Percentiles rank a stretch among this genome's conserved stretches.
These are phyloP conservation scores for Zaprionus nigranus DNA, from an alignment of 1,140 invertebrate species.

Conservation along the genomic window DNA sequence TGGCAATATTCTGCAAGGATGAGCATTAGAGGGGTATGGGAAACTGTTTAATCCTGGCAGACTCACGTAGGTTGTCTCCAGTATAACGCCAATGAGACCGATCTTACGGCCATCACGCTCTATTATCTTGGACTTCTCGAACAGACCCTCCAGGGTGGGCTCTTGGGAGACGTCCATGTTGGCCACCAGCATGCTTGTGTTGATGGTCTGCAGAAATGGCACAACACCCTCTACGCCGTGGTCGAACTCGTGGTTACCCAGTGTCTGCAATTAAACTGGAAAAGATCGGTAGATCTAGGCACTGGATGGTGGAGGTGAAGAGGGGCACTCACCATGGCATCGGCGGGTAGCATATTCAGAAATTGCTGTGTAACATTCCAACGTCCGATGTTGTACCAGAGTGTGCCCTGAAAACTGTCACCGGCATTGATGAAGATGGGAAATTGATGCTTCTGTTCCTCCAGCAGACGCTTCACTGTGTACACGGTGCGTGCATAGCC, in stretches of 20 bases:
- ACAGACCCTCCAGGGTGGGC: slow-evolving; percentile 87
- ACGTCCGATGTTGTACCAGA: slow-evolving; percentile 92
- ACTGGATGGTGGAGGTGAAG: not conserved
- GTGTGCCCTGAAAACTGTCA: slow-evolving; percentile 94
- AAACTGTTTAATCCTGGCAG: not conserved
- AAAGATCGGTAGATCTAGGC: too few relatives aligned
- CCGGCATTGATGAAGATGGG: slow-evolving; percentile 92
- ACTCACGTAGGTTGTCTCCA: slow-evolving; percentile 89
- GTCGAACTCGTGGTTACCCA: slow-evolving; percentile 97
- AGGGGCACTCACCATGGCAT: slow-evolving; percentile 89
- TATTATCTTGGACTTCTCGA: slow-evolving; percentile 87
- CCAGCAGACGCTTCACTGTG: slow-evolving; percentile 85
- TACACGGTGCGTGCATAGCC: slow-evolving; percentile 90
- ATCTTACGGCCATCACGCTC: slow-evolving; percentile 88
- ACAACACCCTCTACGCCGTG: slow-evolving; percentile 90
- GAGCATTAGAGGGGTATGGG: not conserved
- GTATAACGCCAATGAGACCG: slow-evolving; percentile 92
- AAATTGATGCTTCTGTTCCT: slow-evolving; percentile 86
- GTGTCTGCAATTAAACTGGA: slow-evolving; percentile 85
- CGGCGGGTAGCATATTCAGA: slow-evolving; percentile 90
- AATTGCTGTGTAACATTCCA: slow-evolving; percentile 91
- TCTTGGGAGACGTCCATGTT: slow-evolving; percentile 91
- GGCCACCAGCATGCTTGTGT: slow-evolving; percentile 89
- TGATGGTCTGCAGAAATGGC: slow-evolving; percentile 89
- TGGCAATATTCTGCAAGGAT: slow-evolving; percentile 85